Evolutionary conservation across 2,888 invertebrate species (phyloP).

Genomic region (Eupithecia dodoneata): DNA sequence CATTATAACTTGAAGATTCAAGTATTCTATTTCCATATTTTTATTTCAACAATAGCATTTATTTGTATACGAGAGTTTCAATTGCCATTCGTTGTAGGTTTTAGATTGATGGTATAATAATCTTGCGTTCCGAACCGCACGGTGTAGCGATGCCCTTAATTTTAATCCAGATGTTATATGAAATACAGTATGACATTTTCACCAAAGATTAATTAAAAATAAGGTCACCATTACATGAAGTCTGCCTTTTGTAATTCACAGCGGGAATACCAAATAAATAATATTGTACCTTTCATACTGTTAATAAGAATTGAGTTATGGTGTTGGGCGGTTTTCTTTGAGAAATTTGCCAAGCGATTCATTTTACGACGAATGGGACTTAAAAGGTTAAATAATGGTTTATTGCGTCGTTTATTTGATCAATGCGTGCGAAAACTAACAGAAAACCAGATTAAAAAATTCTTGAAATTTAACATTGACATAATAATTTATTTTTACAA

Average conservation of each 20-base stretch:
- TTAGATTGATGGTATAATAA: not conserved
- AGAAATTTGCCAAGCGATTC: slow-evolving; percentile 29
- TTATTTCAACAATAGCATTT: not conserved
- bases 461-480: not conserved
- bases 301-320: slow-evolving; percentile 39
- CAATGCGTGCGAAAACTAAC: slow-evolving; percentile 4
- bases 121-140: not conserved
- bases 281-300: slow-evolving; percentile 32
- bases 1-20: not conserved
- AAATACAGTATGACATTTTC: slow-evolving; percentile 56
- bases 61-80: not conserved
- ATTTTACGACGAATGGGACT: slow-evolving; percentile 21
- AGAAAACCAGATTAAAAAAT: not conserved
- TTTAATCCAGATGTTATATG: slow-evolving; percentile 49
- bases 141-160: slow-evolving; percentile 34
- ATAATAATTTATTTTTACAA: too few relatives aligned
- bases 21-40: not conserved
- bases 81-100: not conserved
- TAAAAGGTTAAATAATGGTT: slow-evolving; percentile 12
- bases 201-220: slow-evolving; percentile 53
- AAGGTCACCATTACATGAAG: slow-evolving; percentile 48
- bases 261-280: slow-evolving; percentile 41
- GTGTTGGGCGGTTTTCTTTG: slow-evolving; percentile 30
- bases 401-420: slow-evolving; percentile 18
- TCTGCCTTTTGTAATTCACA: slow-evolving; percentile 37